Evolutionary conservation across 2,888 invertebrate species (phyloP), one percentile per base, ranked within the genome.

Genomic region (Caenorhabditis sp.): DNA sequence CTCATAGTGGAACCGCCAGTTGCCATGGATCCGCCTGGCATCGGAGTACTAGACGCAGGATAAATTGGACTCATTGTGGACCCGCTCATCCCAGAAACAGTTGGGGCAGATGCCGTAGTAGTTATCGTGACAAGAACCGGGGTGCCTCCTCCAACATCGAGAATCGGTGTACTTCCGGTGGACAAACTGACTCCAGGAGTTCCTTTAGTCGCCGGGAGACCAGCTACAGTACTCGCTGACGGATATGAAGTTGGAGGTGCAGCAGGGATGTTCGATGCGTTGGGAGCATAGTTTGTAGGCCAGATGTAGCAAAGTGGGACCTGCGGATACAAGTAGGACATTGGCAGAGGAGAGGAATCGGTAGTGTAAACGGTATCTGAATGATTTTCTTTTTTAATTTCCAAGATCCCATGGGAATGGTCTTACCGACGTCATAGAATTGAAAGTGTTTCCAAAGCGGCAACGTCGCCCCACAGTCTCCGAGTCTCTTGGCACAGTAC

Each of bases 381-480:
- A 40, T 2, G 40, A 40, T 11, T n/a, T n/a, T n/a, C n/a, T n/a
- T n/a, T n/a, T n/a, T n/a, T n/a, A n/a, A n/a, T n/a, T n/a, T n/a
- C n/a, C n/a, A n/a, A n/a, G n/a, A n/a, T n/a, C n/a, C n/a, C n/a
- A n/a, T n/a, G n/a, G n/a, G n/a, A n/a, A n/a, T n/a, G n/a, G n/a
- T n/a, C 44, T 37, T 15, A 85, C 85, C 87, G 56, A 86, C 32
- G 40, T 84, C 82, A 62, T 81, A 81, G 56, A 86, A 81, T 67
- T 86, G 78, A 47, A 83, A 87, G 37, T 81, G 76, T 56, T 88
- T 88, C 74, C 86, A 81, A 1, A 88, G 70, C 0, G 87, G 86
- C 1, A 86, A 26, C 2, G 82, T 86, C 2, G 88, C 88, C 53
- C 88, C 88, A 68, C 88, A 88, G 9, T 83, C 86, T 6, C 84